phyloP scores from a whole-genome alignment of 2,888 invertebrate species.

The Ptycholaimellus sp. region DNA sequence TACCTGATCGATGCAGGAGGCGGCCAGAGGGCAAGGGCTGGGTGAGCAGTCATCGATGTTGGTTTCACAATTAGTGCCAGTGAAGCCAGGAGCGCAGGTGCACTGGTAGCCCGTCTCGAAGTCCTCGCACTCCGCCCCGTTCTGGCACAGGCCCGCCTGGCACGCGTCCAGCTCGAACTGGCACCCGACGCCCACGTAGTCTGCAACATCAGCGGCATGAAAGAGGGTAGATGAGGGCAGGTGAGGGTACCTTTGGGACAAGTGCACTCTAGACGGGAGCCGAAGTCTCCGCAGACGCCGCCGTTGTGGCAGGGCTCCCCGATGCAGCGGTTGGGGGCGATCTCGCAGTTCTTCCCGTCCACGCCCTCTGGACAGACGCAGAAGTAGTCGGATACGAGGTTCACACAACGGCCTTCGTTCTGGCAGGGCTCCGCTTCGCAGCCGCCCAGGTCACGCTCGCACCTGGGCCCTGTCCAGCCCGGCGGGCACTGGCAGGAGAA shows the following conservation, averaged over 20 bases:
- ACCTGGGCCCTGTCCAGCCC: slow-evolving; percentile 28
- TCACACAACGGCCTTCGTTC: slow-evolving; percentile 72
- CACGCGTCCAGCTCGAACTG: slow-evolving; percentile 18
- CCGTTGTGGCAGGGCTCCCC: slow-evolving; percentile 85
- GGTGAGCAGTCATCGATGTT: slow-evolving; percentile 23
- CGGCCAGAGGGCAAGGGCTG: slow-evolving; percentile 16
- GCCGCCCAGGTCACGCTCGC: slow-evolving; percentile 63
- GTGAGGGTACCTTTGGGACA: slow-evolving; percentile 38
- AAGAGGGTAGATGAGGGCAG: too few species aligned
- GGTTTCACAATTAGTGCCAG: slow-evolving; percentile 18
- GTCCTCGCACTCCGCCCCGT: slow-evolving; percentile 19
- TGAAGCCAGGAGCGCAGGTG: slow-evolving; percentile 44
- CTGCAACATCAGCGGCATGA: too few species aligned
- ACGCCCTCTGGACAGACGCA: slow-evolving; percentile 51
- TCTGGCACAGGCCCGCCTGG: slow-evolving; percentile 13
- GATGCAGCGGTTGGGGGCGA: slow-evolving; percentile 75
- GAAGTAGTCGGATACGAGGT: slow-evolving; percentile 54
- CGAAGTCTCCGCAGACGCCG: slow-evolving; percentile 79
- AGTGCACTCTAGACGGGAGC: slow-evolving; percentile 74
- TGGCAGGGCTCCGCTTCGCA: slow-evolving; percentile 66
- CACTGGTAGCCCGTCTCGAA: slow-evolving; percentile 46
- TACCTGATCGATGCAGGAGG: slow-evolving; percentile 16
- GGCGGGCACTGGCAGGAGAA: slow-evolving; percentile 66
- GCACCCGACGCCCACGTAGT: slow-evolving; percentile 15
- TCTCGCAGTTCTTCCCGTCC: slow-evolving; percentile 85